phyloP scores from a whole-genome alignment of 2,113 vertebrate species.

The Phoxinus phoxinus region DNA sequence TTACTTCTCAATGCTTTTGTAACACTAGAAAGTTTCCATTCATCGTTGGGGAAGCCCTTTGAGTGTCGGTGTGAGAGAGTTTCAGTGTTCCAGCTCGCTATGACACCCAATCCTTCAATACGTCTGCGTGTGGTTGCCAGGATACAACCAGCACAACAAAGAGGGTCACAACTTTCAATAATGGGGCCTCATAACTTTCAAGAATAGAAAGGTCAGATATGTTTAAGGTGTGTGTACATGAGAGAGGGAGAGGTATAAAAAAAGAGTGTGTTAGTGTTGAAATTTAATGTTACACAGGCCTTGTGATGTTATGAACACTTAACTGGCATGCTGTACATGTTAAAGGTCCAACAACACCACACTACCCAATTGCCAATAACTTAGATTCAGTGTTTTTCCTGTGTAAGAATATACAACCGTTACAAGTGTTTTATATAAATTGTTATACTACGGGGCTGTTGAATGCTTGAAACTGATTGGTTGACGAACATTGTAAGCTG shows the following conservation, averaged over 20 bases:
- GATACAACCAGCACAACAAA: slow-evolving; percentile 76
- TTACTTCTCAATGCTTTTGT: background rate
- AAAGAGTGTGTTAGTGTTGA: background rate
- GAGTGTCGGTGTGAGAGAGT: slow-evolving; percentile 6
- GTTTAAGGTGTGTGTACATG: slow-evolving; percentile 54
- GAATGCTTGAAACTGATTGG: too few species aligned
- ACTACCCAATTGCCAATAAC: too few species aligned
- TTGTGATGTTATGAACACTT: background rate
- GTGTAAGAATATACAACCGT: too few species aligned
- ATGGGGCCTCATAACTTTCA: slow-evolving; percentile 53
- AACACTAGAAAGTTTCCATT: slow-evolving; percentile 11
- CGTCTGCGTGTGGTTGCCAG: slow-evolving; percentile 67
- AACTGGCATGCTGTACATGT: too few species aligned
- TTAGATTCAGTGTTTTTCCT: too few species aligned
- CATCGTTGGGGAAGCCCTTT: slow-evolving; percentile 25
- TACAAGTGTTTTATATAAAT: too few species aligned
- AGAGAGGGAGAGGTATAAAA: background rate
- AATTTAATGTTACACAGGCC: background rate
- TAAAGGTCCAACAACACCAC: too few species aligned
- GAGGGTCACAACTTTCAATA: slow-evolving; percentile 70
- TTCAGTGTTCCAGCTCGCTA: slow-evolving; percentile 45
- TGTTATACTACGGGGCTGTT: too few species aligned
- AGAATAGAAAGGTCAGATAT: slow-evolving; percentile 74
- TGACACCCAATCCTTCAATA: slow-evolving; percentile 60
- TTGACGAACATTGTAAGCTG: too few species aligned